Evolutionary conservation across 2,888 invertebrate species (phyloP), one percentile per base, ranked within the genome.

Genomic region (Drosophila kokeensis): DNA sequence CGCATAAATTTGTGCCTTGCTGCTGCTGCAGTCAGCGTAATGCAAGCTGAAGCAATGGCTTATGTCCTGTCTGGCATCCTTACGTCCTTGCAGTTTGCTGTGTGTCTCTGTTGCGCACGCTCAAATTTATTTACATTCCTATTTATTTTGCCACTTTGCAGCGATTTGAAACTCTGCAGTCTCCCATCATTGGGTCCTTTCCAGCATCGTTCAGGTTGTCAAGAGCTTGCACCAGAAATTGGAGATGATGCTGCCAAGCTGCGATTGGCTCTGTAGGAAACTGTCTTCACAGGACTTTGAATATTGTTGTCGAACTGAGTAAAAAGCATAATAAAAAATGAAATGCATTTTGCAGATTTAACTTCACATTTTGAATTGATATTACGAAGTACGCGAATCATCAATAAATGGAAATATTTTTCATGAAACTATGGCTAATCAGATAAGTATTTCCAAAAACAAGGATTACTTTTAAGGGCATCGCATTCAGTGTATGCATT

Each of bases 61-160:
- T 82, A 79, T 76, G 79, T 79, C 79, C 79, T 76, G 76, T 79
- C 73, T 73, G 76, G 65, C 48, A 73, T 77, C 63, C 70, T 68
- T 63, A 50, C 15, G 34, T 34, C n/a, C 24, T 50, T 42, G 30
- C 45, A 45, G 45, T 40, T 7, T n/a, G 18, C n/a, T 38, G 18
- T 27, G 53, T 38, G 55, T n/a, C n/a, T 29, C 4, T 15, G 48
- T 60, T 74, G 70, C 76, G 75, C 71, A 71, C 61, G 64, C 72
- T 77, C 71, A 71, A 80, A 87, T 86, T 88, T 87, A 86, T 87
- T 82, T 83, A 82, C 84, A 76, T 70, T 83, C 72, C 77, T 83
- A 86, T 80, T 86, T 86, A 86, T 86, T 80, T 80, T 79, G 82
- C 72, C 87, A 82, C 76, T 83, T 78, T 75, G 89, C 82, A 86